Conservation (phyloP, 2,888 invertebrate genomes). For the Drosophila mettleri region DNA sequence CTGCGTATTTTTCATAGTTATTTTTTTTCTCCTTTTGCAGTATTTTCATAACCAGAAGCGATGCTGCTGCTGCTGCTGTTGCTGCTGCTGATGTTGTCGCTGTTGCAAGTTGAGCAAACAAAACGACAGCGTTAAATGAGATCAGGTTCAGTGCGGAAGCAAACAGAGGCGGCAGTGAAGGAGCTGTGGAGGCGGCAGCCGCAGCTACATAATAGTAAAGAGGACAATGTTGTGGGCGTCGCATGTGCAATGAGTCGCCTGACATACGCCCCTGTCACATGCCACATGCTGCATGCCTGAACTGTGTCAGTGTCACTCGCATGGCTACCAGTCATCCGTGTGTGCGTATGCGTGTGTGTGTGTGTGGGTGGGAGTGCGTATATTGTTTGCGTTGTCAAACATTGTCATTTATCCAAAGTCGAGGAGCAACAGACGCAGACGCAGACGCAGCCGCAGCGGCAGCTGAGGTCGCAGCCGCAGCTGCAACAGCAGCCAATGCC, state of each 20-base stretch:
- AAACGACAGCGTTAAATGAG: conserved; percentile 67
- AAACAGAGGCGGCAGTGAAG: conserved; percentile 8
- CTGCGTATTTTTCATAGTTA: conserved; percentile 35
- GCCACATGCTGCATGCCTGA: conserved; percentile 11
- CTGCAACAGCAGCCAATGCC: background rate
- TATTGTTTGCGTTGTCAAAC: conserved; percentile 75
- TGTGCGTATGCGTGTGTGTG: background rate
- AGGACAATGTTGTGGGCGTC: conserved; percentile 46
- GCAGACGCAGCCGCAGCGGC: background rate
- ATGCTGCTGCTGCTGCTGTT: conserved; percentile 4
- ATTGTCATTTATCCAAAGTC: conserved; percentile 73
- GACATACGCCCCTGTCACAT: conserved; percentile 7
- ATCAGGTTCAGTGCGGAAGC: conserved; percentile 58
- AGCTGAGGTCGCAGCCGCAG: too few species aligned
- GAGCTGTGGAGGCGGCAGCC: background rate
- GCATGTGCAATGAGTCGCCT: conserved; percentile 56
- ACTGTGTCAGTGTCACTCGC: conserved; percentile 72
- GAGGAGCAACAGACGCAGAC: conserved; percentile 17
- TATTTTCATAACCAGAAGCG: conserved; percentile 58
- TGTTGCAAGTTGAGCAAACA: conserved; percentile 61
- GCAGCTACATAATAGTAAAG: conserved; percentile 9
- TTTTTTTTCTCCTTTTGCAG: background rate
- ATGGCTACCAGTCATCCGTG: conserved; percentile 30
- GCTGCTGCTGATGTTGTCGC: conserved; percentile 7
- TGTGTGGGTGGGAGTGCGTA: conserved; percentile 25